Evolutionary conservation across 2,113 vertebrate genomes (phyloP).

Genomic region (Isichthys henryi): DNA sequence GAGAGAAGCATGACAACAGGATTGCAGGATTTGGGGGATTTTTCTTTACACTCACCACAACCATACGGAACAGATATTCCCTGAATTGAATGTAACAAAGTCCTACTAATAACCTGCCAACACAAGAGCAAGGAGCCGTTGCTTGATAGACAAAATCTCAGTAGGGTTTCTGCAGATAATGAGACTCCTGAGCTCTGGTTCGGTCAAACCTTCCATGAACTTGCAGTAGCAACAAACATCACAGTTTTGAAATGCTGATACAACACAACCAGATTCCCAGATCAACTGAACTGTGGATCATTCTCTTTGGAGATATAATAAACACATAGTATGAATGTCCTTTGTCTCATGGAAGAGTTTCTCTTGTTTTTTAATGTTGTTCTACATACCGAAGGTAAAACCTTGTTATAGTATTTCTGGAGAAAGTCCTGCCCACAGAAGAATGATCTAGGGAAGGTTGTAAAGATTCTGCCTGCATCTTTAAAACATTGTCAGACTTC

Average conservation of each 20-base stretch:
- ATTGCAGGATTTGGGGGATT: background rate
- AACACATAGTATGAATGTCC: background rate
- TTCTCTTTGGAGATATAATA: background rate
- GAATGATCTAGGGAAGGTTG: background rate
- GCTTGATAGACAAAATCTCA: background rate
- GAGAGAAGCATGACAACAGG: background rate
- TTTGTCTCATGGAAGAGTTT: background rate
- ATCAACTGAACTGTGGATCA: background rate
- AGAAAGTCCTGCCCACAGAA: background rate
- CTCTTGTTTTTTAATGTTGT: background rate
- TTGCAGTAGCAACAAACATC: conserved; percentile 10
- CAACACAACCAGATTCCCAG: background rate
- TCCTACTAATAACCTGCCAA: background rate
- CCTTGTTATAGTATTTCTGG: background rate
- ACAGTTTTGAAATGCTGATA: background rate
- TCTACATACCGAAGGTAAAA: background rate
- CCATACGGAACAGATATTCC: background rate
- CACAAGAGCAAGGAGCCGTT: background rate
- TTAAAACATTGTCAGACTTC: background rate
- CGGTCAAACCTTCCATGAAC: background rate
- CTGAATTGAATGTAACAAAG: background rate
- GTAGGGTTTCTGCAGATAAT: background rate
- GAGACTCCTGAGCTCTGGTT: background rate
- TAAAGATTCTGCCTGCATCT: background rate
- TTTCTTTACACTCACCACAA: background rate